phyloP scores from a whole-genome alignment of 2,113 vertebrate species.

The Cololabis saira region DNA sequence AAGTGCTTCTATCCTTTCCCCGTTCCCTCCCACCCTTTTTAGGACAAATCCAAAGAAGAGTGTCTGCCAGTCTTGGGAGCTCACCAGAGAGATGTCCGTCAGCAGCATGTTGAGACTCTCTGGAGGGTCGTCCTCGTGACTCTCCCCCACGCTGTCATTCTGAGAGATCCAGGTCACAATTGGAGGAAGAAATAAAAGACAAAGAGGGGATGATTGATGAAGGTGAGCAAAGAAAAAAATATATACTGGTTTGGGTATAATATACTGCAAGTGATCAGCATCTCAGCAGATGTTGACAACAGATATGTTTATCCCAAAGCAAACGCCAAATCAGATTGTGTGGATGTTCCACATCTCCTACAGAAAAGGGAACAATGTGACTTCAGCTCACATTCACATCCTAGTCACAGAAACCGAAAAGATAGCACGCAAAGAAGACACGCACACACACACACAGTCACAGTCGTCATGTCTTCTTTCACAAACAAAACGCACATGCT shows the following conservation, averaged over 20 bases:
- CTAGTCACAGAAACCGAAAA: conserved; percentile 1
- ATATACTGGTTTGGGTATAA: neutral
- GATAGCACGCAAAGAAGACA: conserved; percentile 12
- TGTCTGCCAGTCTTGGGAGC: conserved; percentile 40
- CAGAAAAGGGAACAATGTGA: conserved; percentile 29
- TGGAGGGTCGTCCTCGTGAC: conserved; percentile 78
- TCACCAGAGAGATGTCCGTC: conserved; percentile 94
- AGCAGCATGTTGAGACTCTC: conserved; percentile 85
- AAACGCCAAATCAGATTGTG: conserved; percentile 43
- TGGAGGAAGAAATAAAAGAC: conserved; percentile 4
- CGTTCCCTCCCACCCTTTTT: conserved; percentile 19
- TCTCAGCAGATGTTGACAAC: conserved; percentile 42
- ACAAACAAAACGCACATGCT: conserved; percentile 37
- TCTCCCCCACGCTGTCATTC: conserved; percentile 89
- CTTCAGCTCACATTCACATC: conserved; percentile 3
- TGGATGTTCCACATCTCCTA: conserved; percentile 25
- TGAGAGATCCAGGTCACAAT: conserved; percentile 58
- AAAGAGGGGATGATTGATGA: too few relatives aligned
- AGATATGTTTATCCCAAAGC: conserved; percentile 46
- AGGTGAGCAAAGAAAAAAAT: too few relatives aligned
- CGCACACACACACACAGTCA: conserved; percentile 9
- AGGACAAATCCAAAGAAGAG: conserved; percentile 10
- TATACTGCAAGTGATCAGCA: conserved; percentile 3
- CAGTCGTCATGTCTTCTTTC: conserved; percentile 19
- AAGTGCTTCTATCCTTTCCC: conserved; percentile 1